Conservation (phyloP, 2,797 vertebrate genomes). For the Sebastes taczanowskii region DNA sequence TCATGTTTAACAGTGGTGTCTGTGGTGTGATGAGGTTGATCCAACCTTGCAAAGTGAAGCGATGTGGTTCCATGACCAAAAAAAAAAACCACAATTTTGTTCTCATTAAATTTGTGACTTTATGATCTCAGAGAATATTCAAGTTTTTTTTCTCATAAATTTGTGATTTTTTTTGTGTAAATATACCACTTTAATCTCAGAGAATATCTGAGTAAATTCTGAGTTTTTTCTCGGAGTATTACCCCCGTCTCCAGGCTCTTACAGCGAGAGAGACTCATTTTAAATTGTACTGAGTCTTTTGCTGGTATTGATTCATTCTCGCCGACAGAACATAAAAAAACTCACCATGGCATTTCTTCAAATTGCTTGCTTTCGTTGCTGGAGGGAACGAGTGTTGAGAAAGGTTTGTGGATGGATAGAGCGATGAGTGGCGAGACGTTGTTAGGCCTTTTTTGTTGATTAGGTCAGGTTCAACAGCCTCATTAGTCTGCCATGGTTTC, state of each 20-base stretch:
- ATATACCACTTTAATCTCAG: background rate
- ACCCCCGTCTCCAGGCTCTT: background rate
- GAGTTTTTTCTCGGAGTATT: background rate
- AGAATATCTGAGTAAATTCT: background rate
- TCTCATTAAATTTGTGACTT: background rate
- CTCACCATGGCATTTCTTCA: conserved; percentile 40
- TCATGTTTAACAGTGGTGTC: background rate
- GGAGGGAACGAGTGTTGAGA: background rate
- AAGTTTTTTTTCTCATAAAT: background rate
- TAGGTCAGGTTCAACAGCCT: conserved; percentile 53
- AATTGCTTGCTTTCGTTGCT: conserved; percentile 43
- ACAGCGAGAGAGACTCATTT: conserved; percentile 32
- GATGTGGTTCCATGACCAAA: background rate
- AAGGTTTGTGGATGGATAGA: conserved; percentile 5
- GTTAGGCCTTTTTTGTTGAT: conserved; percentile 49
- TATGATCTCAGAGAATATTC: background rate
- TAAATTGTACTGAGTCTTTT: conserved; percentile 44
- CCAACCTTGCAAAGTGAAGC: background rate
- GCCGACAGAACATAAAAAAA: conserved; percentile 36
- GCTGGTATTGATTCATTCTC: conserved; percentile 52
- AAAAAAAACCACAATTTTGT: fast-evolving
- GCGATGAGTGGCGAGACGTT: conserved; percentile 24
- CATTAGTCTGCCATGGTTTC: conserved; percentile 19
- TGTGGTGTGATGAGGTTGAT: background rate
- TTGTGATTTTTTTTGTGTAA: background rate